These are phyloP conservation scores for Morinoia aosen DNA, from an alignment of 2,888 invertebrate genomes.

Conservation along the genomic window DNA sequence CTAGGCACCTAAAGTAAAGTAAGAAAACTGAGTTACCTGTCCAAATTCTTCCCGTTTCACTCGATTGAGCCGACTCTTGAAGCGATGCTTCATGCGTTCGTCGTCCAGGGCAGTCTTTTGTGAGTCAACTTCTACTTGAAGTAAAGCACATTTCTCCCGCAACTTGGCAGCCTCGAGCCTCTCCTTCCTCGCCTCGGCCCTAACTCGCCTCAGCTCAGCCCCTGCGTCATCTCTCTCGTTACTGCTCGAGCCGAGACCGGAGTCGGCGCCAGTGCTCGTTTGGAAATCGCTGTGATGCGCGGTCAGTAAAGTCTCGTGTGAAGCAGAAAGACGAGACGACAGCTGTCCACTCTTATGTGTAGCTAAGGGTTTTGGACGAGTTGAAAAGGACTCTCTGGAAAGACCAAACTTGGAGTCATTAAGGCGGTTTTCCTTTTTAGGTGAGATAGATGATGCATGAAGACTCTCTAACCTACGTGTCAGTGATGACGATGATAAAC, in stretches of 20 bases:
- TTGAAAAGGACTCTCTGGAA: not conserved
- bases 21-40: not conserved
- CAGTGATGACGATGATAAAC: not conserved
- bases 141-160: not conserved
- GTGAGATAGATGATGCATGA: not conserved
- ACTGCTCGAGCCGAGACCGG: conserved; percentile 10
- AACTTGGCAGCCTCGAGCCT: conserved; percentile 31
- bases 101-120: not conserved
- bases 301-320: not conserved
- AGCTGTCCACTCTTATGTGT: not conserved
- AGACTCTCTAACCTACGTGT: not conserved
- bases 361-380: not conserved
- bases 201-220: conserved; percentile 18
- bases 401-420: not conserved
- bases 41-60: conserved; percentile 4
- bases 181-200: conserved; percentile 27
- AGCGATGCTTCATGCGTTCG: not conserved
- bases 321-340: not conserved
- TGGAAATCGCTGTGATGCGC: not conserved
- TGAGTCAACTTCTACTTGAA: not conserved
- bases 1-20: not conserved
- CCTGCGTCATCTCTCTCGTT: not conserved
- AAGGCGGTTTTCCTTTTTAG: not conserved
- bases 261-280: not conserved
- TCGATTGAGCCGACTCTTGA: not conserved